phyloP scores from a whole-genome alignment of 2,113 vertebrate species.

The Pagrus major region DNA sequence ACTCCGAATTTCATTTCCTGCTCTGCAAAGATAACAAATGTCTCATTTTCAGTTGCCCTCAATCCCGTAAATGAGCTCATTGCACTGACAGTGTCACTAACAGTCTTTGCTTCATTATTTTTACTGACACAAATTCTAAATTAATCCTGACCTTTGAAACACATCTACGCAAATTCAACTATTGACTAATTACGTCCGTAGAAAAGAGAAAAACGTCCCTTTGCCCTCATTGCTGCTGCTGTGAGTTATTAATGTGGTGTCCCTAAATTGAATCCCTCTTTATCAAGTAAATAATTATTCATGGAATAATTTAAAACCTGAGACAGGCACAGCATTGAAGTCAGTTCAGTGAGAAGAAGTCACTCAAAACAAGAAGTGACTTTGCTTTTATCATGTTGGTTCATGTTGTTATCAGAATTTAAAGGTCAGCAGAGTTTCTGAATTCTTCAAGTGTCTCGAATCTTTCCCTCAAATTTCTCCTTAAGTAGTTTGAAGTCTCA shows the following conservation, averaged over 20 bases:
- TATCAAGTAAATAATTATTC: conserved; percentile 47
- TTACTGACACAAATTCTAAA: conserved; percentile 52
- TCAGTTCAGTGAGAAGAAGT: background rate
- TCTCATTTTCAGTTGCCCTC: conserved; percentile 40
- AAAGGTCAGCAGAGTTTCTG: background rate
- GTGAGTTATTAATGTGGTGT: conserved; percentile 49
- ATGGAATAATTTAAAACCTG: conserved; percentile 36
- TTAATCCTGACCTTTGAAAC: conserved; percentile 58
- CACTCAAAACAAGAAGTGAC: background rate
- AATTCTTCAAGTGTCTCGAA: background rate
- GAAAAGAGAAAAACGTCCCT: conserved; percentile 14
- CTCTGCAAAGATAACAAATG: conserved; percentile 41
- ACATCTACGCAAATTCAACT: conserved; percentile 32
- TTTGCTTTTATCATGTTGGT: background rate
- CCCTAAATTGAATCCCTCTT: conserved; percentile 46
- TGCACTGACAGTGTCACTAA: conserved; percentile 34
- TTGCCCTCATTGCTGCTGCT: conserved; percentile 20
- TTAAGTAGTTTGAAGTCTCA: background rate
- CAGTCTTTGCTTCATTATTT: conserved; percentile 53
- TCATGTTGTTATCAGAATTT: background rate
- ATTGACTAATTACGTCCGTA: conserved; percentile 42
- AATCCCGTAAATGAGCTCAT: conserved; percentile 48
- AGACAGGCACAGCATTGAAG: conserved; percentile 41
- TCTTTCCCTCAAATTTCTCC: too few relatives aligned
- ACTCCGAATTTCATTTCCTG: conserved; percentile 45